phyloP scores from a whole-genome alignment of 1,140 invertebrate genomes.

The Diuraphis noxia region DNA sequence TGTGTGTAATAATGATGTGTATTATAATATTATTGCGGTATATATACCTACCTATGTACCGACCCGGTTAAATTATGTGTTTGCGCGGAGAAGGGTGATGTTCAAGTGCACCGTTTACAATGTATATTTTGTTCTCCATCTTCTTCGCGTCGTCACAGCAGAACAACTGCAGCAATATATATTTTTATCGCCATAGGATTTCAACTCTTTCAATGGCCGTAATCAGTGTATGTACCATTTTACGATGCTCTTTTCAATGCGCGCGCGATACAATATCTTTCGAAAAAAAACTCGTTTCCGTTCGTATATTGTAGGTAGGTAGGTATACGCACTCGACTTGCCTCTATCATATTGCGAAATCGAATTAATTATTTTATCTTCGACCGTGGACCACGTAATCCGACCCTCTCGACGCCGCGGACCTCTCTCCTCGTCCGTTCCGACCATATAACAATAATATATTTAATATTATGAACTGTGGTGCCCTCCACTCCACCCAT shows the following conservation, averaged over 20 bases:
- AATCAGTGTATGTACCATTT: slow-evolving; percentile 27
- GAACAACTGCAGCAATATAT: background rate
- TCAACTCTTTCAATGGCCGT: slow-evolving; percentile 6
- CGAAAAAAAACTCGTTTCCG: slow-evolving; percentile 7
- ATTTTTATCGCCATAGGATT: background rate
- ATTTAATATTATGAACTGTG: background rate
- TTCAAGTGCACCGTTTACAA: background rate
- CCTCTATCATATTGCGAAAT: slow-evolving; percentile 37
- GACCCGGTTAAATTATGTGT: background rate
- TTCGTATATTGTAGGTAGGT: too few relatives aligned
- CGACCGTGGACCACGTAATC: background rate
- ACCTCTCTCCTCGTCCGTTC: background rate
- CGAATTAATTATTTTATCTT: background rate
- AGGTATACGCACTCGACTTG: background rate
- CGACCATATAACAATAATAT: background rate
- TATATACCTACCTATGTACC: background rate
- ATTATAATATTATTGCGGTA: background rate
- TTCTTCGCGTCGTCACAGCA: background rate
- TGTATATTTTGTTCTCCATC: background rate
- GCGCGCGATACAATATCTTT: background rate
- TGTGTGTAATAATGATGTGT: background rate
- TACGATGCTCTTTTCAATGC: background rate
- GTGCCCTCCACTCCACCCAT: background rate
- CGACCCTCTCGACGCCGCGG: background rate
- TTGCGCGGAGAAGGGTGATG: background rate